Percentiles rank a stretch among this genome's conserved stretches.
These are phyloP conservation scores for Abramis brama DNA, from an alignment of 2,113 vertebrate species.

Conservation along the genomic window DNA sequence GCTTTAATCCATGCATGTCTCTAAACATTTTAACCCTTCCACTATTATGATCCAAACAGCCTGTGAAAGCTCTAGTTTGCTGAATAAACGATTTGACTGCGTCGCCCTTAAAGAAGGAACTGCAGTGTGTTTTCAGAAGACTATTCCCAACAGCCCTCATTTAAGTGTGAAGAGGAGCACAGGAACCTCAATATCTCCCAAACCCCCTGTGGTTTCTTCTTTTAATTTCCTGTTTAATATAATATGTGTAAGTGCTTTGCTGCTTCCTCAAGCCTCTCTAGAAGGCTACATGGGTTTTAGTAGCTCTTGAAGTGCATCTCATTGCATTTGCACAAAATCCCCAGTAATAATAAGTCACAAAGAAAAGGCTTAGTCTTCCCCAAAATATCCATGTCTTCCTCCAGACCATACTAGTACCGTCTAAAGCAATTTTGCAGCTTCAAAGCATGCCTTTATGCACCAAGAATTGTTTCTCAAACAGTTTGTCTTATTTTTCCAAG, in stretches of 20 bases:
- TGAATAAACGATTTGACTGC: conserved; percentile 15
- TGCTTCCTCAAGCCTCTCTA: neutral
- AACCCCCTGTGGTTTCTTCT: neutral
- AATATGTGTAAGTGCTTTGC: neutral
- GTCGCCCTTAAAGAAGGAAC: neutral
- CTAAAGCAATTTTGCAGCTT: neutral
- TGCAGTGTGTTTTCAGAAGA: neutral
- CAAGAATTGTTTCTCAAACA: neutral
- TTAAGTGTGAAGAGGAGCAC: conserved; percentile 1
- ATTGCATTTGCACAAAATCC: neutral
- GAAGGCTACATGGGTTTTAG: neutral
- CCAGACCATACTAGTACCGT: neutral
- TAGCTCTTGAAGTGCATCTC: neutral
- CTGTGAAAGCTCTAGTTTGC: neutral
- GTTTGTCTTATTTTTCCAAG: neutral
- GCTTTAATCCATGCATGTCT: neutral
- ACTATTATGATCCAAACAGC: neutral
- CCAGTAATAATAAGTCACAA: neutral
- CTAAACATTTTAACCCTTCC: neutral
- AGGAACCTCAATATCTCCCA: neutral
- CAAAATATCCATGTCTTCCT: neutral
- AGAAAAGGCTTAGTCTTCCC: neutral
- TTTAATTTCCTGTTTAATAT: conserved; percentile 8
- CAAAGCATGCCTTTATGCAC: neutral
- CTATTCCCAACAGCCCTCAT: neutral